phyloP scores from a whole-genome alignment of 2,888 invertebrate species.

The Drosophila histrio region DNA sequence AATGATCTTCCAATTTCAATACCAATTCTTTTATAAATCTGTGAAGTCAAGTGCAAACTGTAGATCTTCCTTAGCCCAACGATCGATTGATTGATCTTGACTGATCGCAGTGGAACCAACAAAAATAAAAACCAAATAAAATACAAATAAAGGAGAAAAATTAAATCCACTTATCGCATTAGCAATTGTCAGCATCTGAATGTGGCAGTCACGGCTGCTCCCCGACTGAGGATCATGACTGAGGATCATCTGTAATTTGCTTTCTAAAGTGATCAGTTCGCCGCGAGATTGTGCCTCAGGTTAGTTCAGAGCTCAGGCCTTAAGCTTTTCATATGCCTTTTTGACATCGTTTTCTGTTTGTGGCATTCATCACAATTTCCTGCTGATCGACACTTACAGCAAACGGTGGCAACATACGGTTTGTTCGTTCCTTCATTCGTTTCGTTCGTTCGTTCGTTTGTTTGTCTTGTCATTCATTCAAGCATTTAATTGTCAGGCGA shows the following conservation, averaged over 20 bases:
- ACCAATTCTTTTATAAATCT: constrained; percentile 22
- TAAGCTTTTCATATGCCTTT: constrained; percentile 54
- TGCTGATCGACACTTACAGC: constrained; percentile 68
- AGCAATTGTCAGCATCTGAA: constrained; percentile 66
- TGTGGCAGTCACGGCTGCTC: constrained; percentile 61
- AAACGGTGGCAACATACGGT: constrained; percentile 32
- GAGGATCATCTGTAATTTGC: constrained; percentile 74
- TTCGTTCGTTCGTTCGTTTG: constrained; percentile 36
- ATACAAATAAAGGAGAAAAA: constrained; percentile 15
- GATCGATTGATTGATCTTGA: constrained; percentile 65
- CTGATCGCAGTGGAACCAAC: constrained; percentile 49
- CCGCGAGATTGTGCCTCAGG: constrained; percentile 18
- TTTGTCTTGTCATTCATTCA: constrained; percentile 74
- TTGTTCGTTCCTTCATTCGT: constrained; percentile 18
- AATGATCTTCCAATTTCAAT: constrained; percentile 36
- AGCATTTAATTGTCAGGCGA: constrained; percentile 77
- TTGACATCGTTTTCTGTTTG: constrained; percentile 50
- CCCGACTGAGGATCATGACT: constrained; percentile 59
- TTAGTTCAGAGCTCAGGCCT: constrained; percentile 3
- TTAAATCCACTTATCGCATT: constrained; percentile 64
- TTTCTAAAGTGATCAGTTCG: constrained; percentile 67
- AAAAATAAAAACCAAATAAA: constrained; percentile 1
- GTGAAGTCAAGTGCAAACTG: constrained; percentile 62
- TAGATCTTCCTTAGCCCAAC: constrained; percentile 22
- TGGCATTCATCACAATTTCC: constrained; percentile 64